phyloP scores from a whole-genome alignment of 2,113 vertebrate species.

The Mesoclemmys tuberculata region DNA sequence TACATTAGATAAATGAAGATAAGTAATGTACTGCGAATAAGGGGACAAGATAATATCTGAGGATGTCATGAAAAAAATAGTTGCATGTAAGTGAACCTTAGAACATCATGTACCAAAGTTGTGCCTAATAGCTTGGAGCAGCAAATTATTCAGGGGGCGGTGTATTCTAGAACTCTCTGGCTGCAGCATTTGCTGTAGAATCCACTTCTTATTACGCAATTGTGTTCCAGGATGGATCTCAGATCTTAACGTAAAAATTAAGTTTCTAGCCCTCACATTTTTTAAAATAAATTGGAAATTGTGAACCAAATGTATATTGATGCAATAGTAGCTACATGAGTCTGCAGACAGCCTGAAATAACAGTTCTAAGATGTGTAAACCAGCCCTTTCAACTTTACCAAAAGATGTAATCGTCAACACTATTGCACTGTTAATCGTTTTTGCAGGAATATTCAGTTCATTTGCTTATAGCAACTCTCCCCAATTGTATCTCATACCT shows the following conservation, averaged over 20 bases:
- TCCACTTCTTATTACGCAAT: not conserved
- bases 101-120: not conserved
- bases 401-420: not conserved
- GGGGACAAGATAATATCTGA: not conserved
- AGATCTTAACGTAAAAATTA: not conserved
- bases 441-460: not conserved
- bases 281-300: not conserved
- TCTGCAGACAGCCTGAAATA: not conserved
- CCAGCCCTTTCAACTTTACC: not conserved
- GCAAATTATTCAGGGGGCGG: not conserved
- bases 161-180: not conserved
- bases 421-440: not conserved
- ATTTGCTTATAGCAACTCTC: not conserved
- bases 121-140: not conserved
- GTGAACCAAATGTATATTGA: not conserved
- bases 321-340: not conserved
- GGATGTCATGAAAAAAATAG: not conserved
- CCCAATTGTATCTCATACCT: rapidly evolving
- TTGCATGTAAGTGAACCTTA: not conserved
- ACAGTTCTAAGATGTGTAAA: not conserved
- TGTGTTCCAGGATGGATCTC: not conserved
- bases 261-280: not conserved
- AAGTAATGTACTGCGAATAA: not conserved
- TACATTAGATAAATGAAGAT: not conserved
- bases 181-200: not conserved